These are phyloP conservation scores for Notiomystis cincta DNA, from an alignment of 2,113 vertebrate genomes.

Conservation along the genomic window DNA sequence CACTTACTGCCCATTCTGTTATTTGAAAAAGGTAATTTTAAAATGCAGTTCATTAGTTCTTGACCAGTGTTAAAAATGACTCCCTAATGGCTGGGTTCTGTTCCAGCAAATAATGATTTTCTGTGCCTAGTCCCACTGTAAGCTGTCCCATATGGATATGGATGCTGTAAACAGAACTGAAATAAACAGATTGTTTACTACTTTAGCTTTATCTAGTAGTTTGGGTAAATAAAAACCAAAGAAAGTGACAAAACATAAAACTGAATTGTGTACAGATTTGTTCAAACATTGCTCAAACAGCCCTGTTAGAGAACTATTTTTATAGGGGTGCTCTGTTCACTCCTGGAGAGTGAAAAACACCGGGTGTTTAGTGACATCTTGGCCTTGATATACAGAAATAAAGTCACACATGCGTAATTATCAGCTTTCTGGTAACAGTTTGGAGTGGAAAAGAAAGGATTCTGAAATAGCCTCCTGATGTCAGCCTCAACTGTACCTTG, in stretches of 20 bases:
- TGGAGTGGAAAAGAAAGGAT: neutral
- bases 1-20: neutral
- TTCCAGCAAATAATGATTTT: neutral
- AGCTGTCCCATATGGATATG: neutral
- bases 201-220: neutral
- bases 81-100: neutral
- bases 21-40: neutral
- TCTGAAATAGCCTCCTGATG: neutral
- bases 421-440: neutral
- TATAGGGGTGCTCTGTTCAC: neutral
- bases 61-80: neutral
- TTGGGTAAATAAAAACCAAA: neutral
- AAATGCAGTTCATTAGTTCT: neutral
- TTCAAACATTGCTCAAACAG: neutral
- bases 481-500: fast-evolving
- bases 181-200: neutral
- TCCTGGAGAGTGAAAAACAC: neutral
- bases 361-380: neutral
- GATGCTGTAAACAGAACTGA: neutral
- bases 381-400: neutral
- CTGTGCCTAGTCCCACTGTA: neutral
- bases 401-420: neutral
- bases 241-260: neutral
- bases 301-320: neutral
- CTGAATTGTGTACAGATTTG: neutral